Evolutionary conservation across 2,113 vertebrate species (phyloP).

Genomic region (Dromiciops gliroides): DNA sequence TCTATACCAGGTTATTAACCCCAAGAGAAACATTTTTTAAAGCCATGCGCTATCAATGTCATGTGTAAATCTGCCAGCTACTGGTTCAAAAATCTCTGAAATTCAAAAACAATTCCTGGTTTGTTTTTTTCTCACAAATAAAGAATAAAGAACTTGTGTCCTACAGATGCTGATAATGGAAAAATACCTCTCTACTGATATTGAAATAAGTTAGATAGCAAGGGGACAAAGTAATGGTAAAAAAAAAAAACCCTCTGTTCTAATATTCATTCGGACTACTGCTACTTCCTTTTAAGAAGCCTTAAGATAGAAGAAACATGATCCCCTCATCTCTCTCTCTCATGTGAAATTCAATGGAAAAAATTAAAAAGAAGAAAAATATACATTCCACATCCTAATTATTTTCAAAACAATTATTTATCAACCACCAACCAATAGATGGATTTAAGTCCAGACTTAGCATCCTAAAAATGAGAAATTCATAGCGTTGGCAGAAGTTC

Average conservation of each 20-base stretch:
- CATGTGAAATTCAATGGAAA: not conserved
- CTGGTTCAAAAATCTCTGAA: slow-evolving; percentile 36
- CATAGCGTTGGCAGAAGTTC: not conserved
- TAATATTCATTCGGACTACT: not conserved
- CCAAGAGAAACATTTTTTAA: slow-evolving; percentile 25
- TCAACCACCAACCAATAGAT: not conserved
- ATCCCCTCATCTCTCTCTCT: not conserved
- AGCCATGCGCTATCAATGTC: not conserved
- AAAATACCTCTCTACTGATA: slow-evolving; percentile 16
- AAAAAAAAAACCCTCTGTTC: not conserved
- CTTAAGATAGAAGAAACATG: not conserved
- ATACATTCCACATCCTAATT: slow-evolving; percentile 26
- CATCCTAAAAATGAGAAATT: slow-evolving; percentile 18
- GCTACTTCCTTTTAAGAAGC: not conserved
- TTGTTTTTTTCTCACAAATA: not conserved
- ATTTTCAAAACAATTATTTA: slow-evolving; percentile 20
- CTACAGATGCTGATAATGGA: slow-evolving; percentile 2
- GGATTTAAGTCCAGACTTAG: slow-evolving; percentile 40
- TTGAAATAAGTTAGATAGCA: not conserved
- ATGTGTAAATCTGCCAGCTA: slow-evolving; percentile 5
- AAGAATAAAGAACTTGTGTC: slow-evolving; percentile 22
- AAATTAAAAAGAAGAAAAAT: slow-evolving; percentile 1
- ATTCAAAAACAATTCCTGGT: not conserved
- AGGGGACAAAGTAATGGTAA: not conserved
- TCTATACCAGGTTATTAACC: slow-evolving; percentile 31